Evolutionary conservation across 1,140 invertebrate genomes (phyloP).

Genomic region (Lordiphosa clarofinis): DNA sequence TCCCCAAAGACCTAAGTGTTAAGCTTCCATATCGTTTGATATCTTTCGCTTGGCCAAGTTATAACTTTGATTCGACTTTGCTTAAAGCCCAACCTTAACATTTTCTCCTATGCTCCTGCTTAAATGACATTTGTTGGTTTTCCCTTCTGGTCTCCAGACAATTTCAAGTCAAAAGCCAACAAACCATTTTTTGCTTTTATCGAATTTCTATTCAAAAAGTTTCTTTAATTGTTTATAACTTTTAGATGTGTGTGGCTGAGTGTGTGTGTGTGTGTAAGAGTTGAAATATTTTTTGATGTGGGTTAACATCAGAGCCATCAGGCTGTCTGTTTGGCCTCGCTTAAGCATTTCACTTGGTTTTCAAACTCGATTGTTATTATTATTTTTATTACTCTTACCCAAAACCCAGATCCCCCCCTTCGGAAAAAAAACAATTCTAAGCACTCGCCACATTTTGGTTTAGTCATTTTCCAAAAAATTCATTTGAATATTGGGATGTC

Average conservation of each 20-base stretch:
- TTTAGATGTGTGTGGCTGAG: conserved; percentile 4
- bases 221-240: conserved; percentile 47
- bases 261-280: conserved; percentile 8
- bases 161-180: conserved; percentile 22
- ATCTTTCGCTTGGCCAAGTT: too few species aligned
- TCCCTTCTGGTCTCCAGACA: conserved; percentile 10
- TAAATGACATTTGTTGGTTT: too few species aligned
- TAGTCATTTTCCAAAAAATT: conserved; percentile 70
- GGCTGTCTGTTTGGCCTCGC: conserved; percentile 11
- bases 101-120: background rate
- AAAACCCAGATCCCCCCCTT: conserved; percentile 35
- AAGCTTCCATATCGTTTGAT: too few species aligned
- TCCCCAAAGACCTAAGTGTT: too few species aligned
- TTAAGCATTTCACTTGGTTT: conserved; percentile 49
- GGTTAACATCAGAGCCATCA: conserved; percentile 41
- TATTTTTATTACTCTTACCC: conserved; percentile 41
- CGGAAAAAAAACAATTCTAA: conserved; percentile 43
- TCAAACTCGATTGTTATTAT: conserved; percentile 49
- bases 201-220: conserved; percentile 44
- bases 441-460: conserved; percentile 50
- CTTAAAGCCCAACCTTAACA: background rate
- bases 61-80: too few species aligned
- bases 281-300: conserved; percentile 58
- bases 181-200: conserved; percentile 35
- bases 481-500: conserved; percentile 35